Base-by-base conservation (phyloP, 2,888 invertebrate genomes). In the Embidobia sp. region DNA sequence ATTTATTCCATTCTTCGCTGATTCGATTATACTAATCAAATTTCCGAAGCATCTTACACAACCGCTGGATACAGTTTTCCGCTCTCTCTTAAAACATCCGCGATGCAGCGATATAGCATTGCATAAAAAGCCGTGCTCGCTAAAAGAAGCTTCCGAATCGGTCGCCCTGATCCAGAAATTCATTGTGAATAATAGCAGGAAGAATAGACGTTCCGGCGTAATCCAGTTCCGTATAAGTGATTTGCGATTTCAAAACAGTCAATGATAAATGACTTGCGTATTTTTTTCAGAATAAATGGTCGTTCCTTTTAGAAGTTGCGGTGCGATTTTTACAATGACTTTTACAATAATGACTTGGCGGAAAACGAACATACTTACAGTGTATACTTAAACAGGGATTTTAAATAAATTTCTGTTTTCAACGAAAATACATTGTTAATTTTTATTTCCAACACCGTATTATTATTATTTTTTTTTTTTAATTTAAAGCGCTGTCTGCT, bases 31-130 rank as follows among this genome's bases (percentile, higher is more conserved):
- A 37, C 44, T 48, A 51, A 22, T 59, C 40, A 19, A 40, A 44
- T 35, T 70, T 70, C 59, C 51, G 51, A 48, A 33, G 51, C 70
- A 31, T 2, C 44, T 61, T 70, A 44, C 61, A 70, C 51, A 70
- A 70, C 46, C 46, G 35, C 33, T 10, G 35, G 44, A 37, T 63
- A 37, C 27, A 11, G 53, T 72, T 72, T 35, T 61, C 53, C 35
- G 53, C 11, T 53, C 31, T 2, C 11, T 37, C 31, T 46, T 19
- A 37, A 55, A 63, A 53, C 51, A 27, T 53, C 59, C 53, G 61
- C 2, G 37, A 53, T 72, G 22, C 22, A 11, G 48, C 31, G 51
- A 49, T 59, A 49, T 15, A 37, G 26, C 27, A 53, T 63, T 72
- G 70, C 63, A 37, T 72, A 61, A 72, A 51, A 63, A 27, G 29